Evolutionary conservation across 2,888 invertebrate species (phyloP).

Genomic region (Penaeus monodon): DNA sequence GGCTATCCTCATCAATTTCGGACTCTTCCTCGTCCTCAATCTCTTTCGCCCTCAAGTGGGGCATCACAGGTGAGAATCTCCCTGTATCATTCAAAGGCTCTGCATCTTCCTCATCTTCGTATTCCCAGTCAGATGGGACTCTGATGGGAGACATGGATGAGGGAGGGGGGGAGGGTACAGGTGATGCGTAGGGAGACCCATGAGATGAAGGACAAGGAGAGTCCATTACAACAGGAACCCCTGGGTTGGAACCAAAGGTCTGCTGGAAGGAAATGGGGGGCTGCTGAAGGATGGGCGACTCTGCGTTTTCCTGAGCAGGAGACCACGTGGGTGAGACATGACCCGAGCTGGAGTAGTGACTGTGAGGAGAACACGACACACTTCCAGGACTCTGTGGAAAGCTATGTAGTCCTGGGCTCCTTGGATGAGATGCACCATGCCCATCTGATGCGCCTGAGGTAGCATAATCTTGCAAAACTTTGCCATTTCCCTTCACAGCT

Average conservation of each 20-base stretch:
- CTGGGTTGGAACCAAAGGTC: neutral
- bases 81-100: slow-evolving; percentile 31
- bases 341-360: slow-evolving; percentile 28
- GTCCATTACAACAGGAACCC: neutral
- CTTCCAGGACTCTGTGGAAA: slow-evolving; percentile 37
- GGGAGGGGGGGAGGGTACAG: slow-evolving; percentile 35
- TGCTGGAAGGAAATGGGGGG: neutral
- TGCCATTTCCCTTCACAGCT: neutral
- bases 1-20: slow-evolving; percentile 5
- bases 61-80: slow-evolving; percentile 39
- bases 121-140: slow-evolving; percentile 50
- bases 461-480: neutral
- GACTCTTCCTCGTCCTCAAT: neutral
- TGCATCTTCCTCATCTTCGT: slow-evolving; percentile 43
- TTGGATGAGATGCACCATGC: neutral
- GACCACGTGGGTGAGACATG: slow-evolving; percentile 46
- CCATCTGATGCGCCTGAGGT: neutral
- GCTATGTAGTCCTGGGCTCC: neutral
- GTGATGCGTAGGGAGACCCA: slow-evolving; percentile 15
- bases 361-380: slow-evolving; percentile 42
- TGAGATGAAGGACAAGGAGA: neutral
- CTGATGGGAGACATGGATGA: slow-evolving; percentile 43
- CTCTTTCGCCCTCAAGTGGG: slow-evolving; percentile 23
- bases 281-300: slow-evolving; percentile 14
- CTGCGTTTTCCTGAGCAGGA: slow-evolving; percentile 4